These are phyloP conservation scores for Ornithorhynchus anatinus DNA, from an alignment of 2,113 vertebrate species.

Conservation along the genomic window DNA sequence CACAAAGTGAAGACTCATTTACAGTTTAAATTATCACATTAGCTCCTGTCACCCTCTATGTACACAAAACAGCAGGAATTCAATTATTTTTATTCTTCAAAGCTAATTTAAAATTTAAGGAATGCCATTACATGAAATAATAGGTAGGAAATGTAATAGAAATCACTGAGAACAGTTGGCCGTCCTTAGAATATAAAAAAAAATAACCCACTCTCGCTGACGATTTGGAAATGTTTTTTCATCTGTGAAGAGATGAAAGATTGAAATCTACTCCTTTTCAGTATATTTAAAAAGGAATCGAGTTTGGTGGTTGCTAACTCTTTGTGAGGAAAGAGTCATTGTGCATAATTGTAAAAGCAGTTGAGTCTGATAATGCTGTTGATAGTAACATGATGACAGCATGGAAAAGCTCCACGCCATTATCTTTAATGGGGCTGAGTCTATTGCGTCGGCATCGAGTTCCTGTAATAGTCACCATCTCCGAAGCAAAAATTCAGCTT, in stretches of 20 bases:
- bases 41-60: slow-evolving; percentile 98
- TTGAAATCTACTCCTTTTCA: slow-evolving; percentile 73
- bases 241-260: slow-evolving; percentile 76
- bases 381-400: slow-evolving; percentile 57
- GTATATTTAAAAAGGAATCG: slow-evolving; percentile 72
- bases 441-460: slow-evolving; percentile 30
- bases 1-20: slow-evolving; percentile 98
- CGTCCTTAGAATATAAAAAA: slow-evolving; percentile 73
- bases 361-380: slow-evolving; percentile 61
- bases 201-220: slow-evolving; percentile 72
- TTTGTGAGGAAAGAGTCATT: slow-evolving; percentile 49
- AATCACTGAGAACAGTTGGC: slow-evolving; percentile 81
- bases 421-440: slow-evolving; percentile 54
- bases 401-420: slow-evolving; percentile 58
- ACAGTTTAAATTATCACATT: slow-evolving; percentile 99
- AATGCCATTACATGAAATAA: slow-evolving; percentile 89
- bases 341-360: slow-evolving; percentile 60
- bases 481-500: slow-evolving; percentile 54
- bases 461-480: slow-evolving; percentile 57
- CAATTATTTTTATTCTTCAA: slow-evolving; percentile 96
- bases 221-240: slow-evolving; percentile 77
- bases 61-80: slow-evolving; percentile 98
- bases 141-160: slow-evolving; percentile 84
- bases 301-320: slow-evolving; percentile 60
- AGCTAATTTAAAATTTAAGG: slow-evolving; percentile 95